Base-by-base conservation (phyloP, 2,797 vertebrate species). In the Clarias pachynema region DNA sequence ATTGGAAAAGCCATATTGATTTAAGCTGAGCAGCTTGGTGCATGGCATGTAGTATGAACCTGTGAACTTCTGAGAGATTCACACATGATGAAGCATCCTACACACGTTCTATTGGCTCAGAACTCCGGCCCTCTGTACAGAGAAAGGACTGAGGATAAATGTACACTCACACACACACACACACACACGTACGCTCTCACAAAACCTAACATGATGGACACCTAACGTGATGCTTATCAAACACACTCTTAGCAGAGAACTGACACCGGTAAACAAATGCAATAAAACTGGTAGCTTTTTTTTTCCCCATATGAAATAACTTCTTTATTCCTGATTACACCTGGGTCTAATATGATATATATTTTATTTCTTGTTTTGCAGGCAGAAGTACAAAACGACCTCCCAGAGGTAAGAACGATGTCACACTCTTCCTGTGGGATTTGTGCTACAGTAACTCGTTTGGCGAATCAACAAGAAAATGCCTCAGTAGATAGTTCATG, bases 301-400 rank as follows among this genome's bases (percentile, higher is more conserved):
- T 31, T 31, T 37, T 24, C 34, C 37, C 15, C 15, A 1, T 3
- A 8, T 29, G 24, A 53, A 22, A 1, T 72, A 24, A 10, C 22
- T 72, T 40, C 60, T 31, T 1, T 9, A 81, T 66, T 81, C 56
- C 59, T 4, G 3, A 16, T 26, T 37, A 44, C 9, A 6, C n/a
- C 37, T 59, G 1, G 22, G 24, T 82, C 72, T 86, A 56, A 86
- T 80, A 53, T 82, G 60, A 82, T 40, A 56, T 68, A n/a, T 83
- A 82, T 37, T 22, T 40, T 77, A 73, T 53, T 49, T 90, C 88
- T 86, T 92, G 75, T 91, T 85, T 92, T 92, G 81, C 92, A 93
- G 92, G 92, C 92, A 92, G 91, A 93, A 93, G 86, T 93, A 93
- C 88, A 93, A 93, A 87, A 91, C 85, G 88, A 91, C 92, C 3